These are phyloP conservation scores for Grapholita molesta DNA, from an alignment of 1,140 invertebrate genomes.

Conservation along the genomic window DNA sequence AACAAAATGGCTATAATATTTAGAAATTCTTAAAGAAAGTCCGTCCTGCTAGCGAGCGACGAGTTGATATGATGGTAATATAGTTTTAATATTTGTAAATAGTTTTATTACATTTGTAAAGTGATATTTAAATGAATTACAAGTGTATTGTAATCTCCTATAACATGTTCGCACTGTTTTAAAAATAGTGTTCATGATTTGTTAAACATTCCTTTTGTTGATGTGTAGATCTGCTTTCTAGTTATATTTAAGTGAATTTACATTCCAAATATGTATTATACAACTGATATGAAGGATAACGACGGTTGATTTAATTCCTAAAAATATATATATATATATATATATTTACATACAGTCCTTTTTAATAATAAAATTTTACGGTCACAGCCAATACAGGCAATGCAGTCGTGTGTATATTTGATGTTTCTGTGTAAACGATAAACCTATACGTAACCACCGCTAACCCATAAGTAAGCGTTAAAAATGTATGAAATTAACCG, in stretches of 20 bases:
- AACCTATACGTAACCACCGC: no score
- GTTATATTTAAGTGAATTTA: background rate
- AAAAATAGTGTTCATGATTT: background rate
- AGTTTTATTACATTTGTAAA: constrained; percentile 20
- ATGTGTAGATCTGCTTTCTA: constrained; percentile 1
- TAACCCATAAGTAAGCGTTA: no score
- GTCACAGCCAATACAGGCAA: no score
- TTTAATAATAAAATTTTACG: no score
- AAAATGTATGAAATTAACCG: no score
- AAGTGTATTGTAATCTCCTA: background rate
- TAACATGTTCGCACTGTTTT: background rate
- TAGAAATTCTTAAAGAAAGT: constrained; percentile 32
- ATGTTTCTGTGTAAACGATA: no score
- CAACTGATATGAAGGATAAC: constrained; percentile 6
- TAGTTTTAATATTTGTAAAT: constrained; percentile 14
- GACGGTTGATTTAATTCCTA: no score
- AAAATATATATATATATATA: no score
- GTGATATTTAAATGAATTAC: constrained; percentile 13
- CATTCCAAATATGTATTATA: constrained; percentile 21
- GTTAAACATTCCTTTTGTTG: background rate
- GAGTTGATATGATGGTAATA: constrained; percentile 24
- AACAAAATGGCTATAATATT: constrained; percentile 14
- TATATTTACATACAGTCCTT: no score
- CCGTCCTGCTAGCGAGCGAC: constrained; percentile 63
- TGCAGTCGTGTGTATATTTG: no score